A percentile compares a stretch with the other conserved stretches of the same genome.
Conservation (phyloP, 2,113 vertebrate genomes). For the Epinephelus fuscoguttatus region DNA sequence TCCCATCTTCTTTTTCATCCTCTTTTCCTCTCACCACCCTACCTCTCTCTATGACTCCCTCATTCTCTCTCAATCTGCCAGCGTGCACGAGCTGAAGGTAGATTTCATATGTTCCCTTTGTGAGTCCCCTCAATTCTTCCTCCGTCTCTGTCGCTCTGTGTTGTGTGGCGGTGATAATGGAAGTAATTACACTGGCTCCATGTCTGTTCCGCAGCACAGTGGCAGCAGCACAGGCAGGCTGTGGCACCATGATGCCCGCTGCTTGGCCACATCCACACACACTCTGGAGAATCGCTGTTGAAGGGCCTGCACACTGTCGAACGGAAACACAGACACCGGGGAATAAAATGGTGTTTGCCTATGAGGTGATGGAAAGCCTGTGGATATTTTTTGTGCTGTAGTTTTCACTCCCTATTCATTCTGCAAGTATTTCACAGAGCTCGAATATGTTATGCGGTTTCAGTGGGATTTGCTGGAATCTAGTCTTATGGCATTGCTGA, state of each 20-base stretch:
- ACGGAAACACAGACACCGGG: constrained; percentile 17
- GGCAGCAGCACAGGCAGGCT: constrained; percentile 42
- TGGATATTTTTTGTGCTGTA: constrained; percentile 41
- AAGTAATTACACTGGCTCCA: constrained; percentile 77
- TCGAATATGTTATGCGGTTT: constrained; percentile 58
- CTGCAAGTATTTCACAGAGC: constrained; percentile 54
- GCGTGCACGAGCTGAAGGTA: constrained; percentile 35
- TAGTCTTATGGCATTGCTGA: constrained; percentile 57
- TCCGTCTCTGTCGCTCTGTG: constrained; percentile 47
- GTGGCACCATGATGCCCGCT: constrained; percentile 40
- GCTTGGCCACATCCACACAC: constrained; percentile 49
- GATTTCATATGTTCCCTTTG: constrained; percentile 54
- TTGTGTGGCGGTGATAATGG: constrained; percentile 75
- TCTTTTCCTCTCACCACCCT: constrained; percentile 29
- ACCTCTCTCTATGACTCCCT: constrained; percentile 35
- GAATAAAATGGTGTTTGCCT: constrained; percentile 39
- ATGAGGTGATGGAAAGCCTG: constrained; percentile 33
- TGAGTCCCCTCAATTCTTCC: constrained; percentile 49
- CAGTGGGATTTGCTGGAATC: constrained; percentile 71
- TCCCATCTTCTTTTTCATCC: constrained; percentile 15
- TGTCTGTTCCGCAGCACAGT: constrained; percentile 69
- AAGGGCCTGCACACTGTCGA: constrained; percentile 36
- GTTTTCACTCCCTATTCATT: constrained; percentile 52
- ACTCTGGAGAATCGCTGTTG: constrained; percentile 36
- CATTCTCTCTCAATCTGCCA: constrained; percentile 22